phyloP scores from a whole-genome alignment of 1,140 invertebrate species.

The Mya arenaria region DNA sequence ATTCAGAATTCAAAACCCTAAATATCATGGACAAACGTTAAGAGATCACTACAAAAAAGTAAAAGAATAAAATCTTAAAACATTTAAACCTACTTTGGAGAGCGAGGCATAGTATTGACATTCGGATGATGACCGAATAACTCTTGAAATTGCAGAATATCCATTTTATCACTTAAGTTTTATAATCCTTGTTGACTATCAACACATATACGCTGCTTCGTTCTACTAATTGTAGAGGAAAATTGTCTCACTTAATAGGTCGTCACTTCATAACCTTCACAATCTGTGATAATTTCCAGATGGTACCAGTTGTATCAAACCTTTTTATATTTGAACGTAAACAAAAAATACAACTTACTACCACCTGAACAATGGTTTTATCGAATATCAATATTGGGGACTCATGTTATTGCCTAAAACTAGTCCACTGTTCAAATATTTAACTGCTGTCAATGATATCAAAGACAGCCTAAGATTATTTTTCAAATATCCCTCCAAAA shows the following conservation, averaged over 20 bases:
- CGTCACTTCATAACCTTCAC: background rate
- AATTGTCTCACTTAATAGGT: background rate
- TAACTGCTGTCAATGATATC: no score
- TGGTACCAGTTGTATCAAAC: background rate
- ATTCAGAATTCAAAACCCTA: no score
- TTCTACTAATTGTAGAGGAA: background rate
- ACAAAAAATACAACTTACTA: no score
- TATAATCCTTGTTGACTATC: no score
- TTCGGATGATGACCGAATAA: slow-evolving; percentile 35
- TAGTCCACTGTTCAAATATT: no score
- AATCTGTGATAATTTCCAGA: background rate
- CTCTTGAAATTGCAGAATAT: slow-evolving; percentile 33
- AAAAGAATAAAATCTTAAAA: background rate
- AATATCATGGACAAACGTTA: background rate
- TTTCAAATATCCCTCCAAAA: no score
- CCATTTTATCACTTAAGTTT: background rate
- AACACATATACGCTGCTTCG: background rate
- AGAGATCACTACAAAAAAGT: background rate
- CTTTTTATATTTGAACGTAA: background rate
- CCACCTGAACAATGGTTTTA: no score
- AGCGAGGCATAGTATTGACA: background rate
- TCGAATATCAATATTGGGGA: no score
- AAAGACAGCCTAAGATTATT: no score
- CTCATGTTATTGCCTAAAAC: no score
- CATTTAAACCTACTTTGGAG: background rate